These are phyloP conservation scores for Tenthredo amoena DNA, from an alignment of 2,888 invertebrate genomes.

Conservation along the genomic window DNA sequence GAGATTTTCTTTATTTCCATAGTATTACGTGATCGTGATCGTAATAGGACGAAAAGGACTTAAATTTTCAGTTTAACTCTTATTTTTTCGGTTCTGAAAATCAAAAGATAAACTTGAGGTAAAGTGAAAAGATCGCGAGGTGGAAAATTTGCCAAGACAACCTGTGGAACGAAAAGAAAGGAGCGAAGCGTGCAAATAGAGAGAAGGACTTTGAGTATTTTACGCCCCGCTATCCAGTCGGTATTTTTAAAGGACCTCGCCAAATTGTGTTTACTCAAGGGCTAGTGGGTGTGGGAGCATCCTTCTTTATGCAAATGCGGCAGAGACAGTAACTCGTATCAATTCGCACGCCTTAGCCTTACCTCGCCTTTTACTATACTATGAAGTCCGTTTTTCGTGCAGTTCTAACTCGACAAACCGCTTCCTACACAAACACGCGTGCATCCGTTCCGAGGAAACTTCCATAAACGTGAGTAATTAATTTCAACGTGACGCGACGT, in stretches of 20 bases:
- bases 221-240: slow-evolving; percentile 43
- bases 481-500: slow-evolving; percentile 16
- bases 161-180: slow-evolving; percentile 42
- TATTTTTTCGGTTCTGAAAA: slow-evolving; percentile 7
- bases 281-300: slow-evolving; percentile 19
- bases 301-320: slow-evolving; percentile 37
- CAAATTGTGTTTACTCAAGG: slow-evolving; percentile 49
- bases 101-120: slow-evolving; percentile 9
- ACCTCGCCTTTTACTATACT: background rate
- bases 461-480: slow-evolving; percentile 41
- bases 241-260: slow-evolving; percentile 47
- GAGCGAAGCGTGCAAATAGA: slow-evolving; percentile 37
- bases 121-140: slow-evolving; percentile 33
- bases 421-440: background rate
- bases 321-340: slow-evolving; percentile 20
- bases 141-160: slow-evolving; percentile 46
- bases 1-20: background rate
- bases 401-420: slow-evolving; percentile 16
- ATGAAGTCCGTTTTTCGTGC: background rate
- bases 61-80: background rate
- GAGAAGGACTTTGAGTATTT: slow-evolving; percentile 49
- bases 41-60: background rate
- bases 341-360: slow-evolving; percentile 8
- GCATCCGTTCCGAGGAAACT: background rate
- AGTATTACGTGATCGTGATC: background rate